phyloP scores from a whole-genome alignment of 2,888 invertebrate species.

The Bellardia pandia region DNA sequence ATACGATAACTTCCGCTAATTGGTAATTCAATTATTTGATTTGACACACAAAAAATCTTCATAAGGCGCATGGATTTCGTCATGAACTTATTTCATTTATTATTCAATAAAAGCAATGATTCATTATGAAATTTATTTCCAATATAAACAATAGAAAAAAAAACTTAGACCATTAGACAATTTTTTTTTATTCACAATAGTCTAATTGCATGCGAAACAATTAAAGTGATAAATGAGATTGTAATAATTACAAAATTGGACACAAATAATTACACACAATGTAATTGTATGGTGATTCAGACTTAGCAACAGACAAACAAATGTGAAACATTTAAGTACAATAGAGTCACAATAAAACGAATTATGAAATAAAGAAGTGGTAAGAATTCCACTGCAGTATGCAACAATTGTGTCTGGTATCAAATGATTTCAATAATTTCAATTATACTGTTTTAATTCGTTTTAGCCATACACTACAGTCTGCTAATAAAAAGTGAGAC shows the following conservation, averaged over 20 bases:
- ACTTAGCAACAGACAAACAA: not conserved
- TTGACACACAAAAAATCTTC: not conserved
- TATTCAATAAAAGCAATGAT: slow-evolving; percentile 34
- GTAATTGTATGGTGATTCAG: slow-evolving; percentile 27
- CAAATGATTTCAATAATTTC: too few species aligned
- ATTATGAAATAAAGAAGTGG: too few species aligned
- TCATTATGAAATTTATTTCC: slow-evolving; percentile 19
- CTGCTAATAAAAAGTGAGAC: not conserved
- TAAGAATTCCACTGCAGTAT: too few species aligned
- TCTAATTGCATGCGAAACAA: slow-evolving; percentile 13
- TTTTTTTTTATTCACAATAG: not conserved
- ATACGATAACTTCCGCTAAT: too few species aligned
- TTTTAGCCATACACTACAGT: not conserved
- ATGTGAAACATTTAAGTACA: slow-evolving; percentile 2
- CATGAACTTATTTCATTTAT: not conserved
- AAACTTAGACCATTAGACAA: not conserved
- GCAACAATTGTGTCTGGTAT: too few species aligned
- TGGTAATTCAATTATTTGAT: not conserved
- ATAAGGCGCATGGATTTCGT: too few species aligned
- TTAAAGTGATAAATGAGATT: slow-evolving; percentile 34
- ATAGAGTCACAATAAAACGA: not conserved
- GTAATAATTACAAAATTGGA: slow-evolving; percentile 19
- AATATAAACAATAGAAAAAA: slow-evolving; percentile 7
- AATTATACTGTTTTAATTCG: not conserved
- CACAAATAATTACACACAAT: slow-evolving; percentile 5